These are phyloP conservation scores for Psettodes erumei DNA, from an alignment of 2,113 vertebrate species.

Conservation along the genomic window DNA sequence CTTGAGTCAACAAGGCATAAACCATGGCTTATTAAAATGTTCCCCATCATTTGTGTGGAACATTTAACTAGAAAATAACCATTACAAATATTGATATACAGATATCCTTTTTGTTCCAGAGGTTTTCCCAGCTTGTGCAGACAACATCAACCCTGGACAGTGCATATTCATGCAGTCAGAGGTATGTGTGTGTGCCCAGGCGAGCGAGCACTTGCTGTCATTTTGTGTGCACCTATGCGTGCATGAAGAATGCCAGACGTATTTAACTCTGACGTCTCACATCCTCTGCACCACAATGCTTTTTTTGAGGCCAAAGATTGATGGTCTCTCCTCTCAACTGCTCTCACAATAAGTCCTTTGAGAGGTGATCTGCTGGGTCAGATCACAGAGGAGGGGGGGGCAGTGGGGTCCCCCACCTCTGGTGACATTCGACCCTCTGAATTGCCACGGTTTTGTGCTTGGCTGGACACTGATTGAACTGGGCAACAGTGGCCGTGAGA, in stretches of 20 bases:
- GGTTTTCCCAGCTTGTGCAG: neutral
- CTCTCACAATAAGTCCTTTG: conserved; percentile 70
- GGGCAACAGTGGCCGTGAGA: conserved; percentile 71
- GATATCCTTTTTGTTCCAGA: neutral
- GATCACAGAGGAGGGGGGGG: conserved; percentile 48
- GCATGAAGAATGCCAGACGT: conserved; percentile 51
- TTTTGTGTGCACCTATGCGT: neutral
- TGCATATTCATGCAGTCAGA: neutral
- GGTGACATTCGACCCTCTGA: conserved; percentile 77
- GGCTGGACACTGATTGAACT: conserved; percentile 78
- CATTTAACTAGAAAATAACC: neutral
- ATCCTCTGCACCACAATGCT: conserved; percentile 43
- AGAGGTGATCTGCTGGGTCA: conserved; percentile 45
- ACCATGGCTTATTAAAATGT: neutral
- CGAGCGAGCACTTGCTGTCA: neutral
- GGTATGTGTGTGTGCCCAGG: neutral
- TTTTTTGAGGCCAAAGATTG: conserved; percentile 69
- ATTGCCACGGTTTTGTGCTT: conserved; percentile 75
- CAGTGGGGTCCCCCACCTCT: conserved; percentile 64
- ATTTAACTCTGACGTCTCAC: conserved; percentile 52
- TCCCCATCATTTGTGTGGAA: neutral
- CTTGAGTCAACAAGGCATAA: too few species aligned
- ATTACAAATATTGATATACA: neutral
- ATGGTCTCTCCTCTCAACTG: conserved; percentile 42
- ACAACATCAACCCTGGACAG: neutral